Evolutionary conservation across 2,888 invertebrate genomes (phyloP), one percentile per base, ranked within the genome.

Genomic region (Tigriopus californicus): DNA sequence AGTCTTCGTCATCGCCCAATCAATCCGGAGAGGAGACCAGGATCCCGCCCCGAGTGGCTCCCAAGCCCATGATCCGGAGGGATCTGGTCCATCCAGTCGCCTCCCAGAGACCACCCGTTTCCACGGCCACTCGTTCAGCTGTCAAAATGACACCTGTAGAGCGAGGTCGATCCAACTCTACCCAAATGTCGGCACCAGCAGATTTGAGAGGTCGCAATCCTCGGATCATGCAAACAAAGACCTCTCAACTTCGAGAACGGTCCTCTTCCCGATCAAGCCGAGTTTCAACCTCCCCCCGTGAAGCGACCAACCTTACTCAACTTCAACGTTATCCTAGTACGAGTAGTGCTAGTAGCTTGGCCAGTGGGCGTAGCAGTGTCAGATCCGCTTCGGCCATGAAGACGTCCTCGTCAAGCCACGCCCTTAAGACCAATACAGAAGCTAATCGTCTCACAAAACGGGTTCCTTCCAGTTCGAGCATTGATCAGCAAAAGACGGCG

Each of bases 101-200:
- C 33, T 33, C 33, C 8, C 33, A 33, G 8, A 58, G 51, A 33
- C 52, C 8, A 15, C 42, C 12, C 48, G 48, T 44, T 48, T 58
- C 20, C 54, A 53, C 40, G 44, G 53, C 46, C n/a, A 60, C 58
- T 12, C 61, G 62, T 47, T 53, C 57, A 40, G 60, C 64, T 18
- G n/a, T 61, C 13, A 57, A 48, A 40, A 53, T 41, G 41, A 41
- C 41, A 60, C n/a, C 41, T 11, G 41, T 49, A 11, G 33, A 33
- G 8, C 33, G 33, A 3, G 33, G 33, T 8, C 3, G 33, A 33
- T 33, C 33, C 33, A 33, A 33, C 8, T 33, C 33, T 33, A 5
- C 33, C 8, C 33, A 33, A 33, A 33, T 33, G 33, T 33, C 33
- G 8, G 33, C 33, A 33, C 33, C 33, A 5, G 33, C 33, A 5